Evolutionary conservation across 64 coral and sea anemone species (phyloP), one percentile per base, ranked within the genome.

Genomic region (Actinia tenebrosa): DNA sequence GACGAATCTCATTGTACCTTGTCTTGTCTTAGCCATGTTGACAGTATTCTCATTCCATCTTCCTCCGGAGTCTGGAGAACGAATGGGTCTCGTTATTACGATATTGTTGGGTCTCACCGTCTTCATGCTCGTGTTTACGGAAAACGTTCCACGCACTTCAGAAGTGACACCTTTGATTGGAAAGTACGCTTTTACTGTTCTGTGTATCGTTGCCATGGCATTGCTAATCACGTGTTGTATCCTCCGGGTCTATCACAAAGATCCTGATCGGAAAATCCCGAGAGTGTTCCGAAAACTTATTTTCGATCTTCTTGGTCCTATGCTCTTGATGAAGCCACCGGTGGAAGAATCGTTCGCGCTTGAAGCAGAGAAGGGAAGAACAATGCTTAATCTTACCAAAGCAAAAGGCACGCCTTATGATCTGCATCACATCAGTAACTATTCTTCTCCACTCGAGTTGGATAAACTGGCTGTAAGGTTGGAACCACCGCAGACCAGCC

Each of bases 41-140:
- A 92, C 93, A 0, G 81, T 98, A 4, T 87, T 98, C 45, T 95
- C 96, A 3, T 94, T 95, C 50, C 93, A 90, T 52, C 88, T 98
- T 2, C 96, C 96, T 4, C 88, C 90, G 2, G 93, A 89, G n/a
- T 98, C 96, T 3, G 96, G 96, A 7, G 96, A 98, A 64, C 84
- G 96, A 3, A 93, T 98, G 71, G 93, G 93, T 37, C 64, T 98
- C 4, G 93, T 92, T 10, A 98, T 98, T 43, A 93, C 96, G 0
- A 94, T 99, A 9, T 56, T 99, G 10, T 82, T 99, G 3, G 96
- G 93, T 16, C 63, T 99, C 61, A 93, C 96, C 14, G 79, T 99
- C 23, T 99, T 92, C 78, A 99, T 99, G 93, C 53, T 99, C 53
- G 64, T 99, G 15, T 89, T 99, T 23, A 95, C 96, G 44, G 90